Base-by-base conservation (phyloP, 2,888 invertebrate species). In the Lottia scabra region DNA sequence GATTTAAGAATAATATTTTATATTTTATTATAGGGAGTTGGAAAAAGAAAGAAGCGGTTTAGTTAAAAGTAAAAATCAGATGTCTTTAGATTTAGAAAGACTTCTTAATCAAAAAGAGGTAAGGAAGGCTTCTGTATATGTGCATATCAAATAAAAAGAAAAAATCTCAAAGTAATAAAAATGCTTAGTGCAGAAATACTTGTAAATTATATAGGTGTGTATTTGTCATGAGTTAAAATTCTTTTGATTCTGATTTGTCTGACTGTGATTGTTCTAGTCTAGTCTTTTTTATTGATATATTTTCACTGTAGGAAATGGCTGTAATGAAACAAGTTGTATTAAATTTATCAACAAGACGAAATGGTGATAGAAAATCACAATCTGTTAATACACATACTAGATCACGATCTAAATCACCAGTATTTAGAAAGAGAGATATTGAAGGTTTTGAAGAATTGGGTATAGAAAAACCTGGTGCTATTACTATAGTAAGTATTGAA, bases 61-160 rank as follows among this genome's bases (percentile, higher is more conserved):
- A 62, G 75, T 78, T 1, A 81, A 82, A 65, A 81, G 82, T 13
- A 87, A 87, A 73, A 88, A 88, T 70, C 85, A 86, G 75, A 84
- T 88, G 87, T 83, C 87, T 6, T 73, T 85, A 16, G 88, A 88
- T 76, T 75, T 88, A 70, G 88, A 88, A 71, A 77, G 87, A 69
- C 76, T 88, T 13, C 80, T 88, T 5, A 87, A 87, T 70, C 88
- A 88, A 64, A 81, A 82, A 77, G 87, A 88, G 84, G 88, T 87
- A 46, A 70, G 72, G 43, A 4, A 71, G 30, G 30, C 5, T 30
- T 30, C 30, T 4, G 30, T 30, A 4, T 30, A 30, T n/a, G n/a
- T n/a, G 5, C 30, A 4, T 5, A 30, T 4, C 30, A 30, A 30
- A 30, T 5, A 30, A 30, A 30, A 30, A 30, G 3, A 30, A 30